These are phyloP conservation scores for Drosophila conformis DNA, from an alignment of 2,888 invertebrate species.

Conservation along the genomic window DNA sequence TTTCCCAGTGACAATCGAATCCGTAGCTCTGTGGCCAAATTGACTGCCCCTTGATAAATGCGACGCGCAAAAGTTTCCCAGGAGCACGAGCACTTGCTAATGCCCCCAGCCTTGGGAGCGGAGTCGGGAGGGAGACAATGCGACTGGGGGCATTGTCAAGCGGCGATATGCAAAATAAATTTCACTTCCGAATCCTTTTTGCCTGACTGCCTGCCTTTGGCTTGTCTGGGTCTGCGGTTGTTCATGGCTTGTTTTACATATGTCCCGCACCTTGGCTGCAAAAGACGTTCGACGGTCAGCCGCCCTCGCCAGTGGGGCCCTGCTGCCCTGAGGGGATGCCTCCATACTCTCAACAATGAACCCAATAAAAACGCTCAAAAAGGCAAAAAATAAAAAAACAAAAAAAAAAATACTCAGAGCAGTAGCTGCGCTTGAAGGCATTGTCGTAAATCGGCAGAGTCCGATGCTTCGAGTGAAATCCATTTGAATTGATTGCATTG, in stretches of 20 bases:
- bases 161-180: slow-evolving; percentile 81
- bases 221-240: slow-evolving; percentile 53
- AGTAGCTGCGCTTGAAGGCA: slow-evolving; percentile 27
- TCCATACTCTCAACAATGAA: slow-evolving; percentile 66
- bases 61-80: slow-evolving; percentile 81
- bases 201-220: slow-evolving; percentile 27
- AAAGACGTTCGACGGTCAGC: slow-evolving; percentile 30
- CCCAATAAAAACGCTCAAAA: slow-evolving; percentile 75
- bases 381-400: slow-evolving; percentile 35
- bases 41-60: slow-evolving; percentile 82
- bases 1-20: slow-evolving; percentile 84
- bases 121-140: slow-evolving; percentile 22
- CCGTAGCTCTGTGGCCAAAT: slow-evolving; percentile 45
- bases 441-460: slow-evolving; percentile 73
- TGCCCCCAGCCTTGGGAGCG: slow-evolving; percentile 5
- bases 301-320: slow-evolving; percentile 39
- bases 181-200: slow-evolving; percentile 81
- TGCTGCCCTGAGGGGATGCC: slow-evolving; percentile 43
- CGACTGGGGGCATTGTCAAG: slow-evolving; percentile 58
- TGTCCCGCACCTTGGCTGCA: slow-evolving; percentile 82
- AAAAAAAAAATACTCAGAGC: slow-evolving; percentile 17
- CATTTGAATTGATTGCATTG: slow-evolving; percentile 76
- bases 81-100: slow-evolving; percentile 67
- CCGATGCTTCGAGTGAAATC: slow-evolving; percentile 65
- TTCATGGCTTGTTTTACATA: slow-evolving; percentile 83